Evolutionary conservation across 2,797 vertebrate species (phyloP), one percentile per base, ranked within the genome.

Genomic region (Florisuga fusca): DNA sequence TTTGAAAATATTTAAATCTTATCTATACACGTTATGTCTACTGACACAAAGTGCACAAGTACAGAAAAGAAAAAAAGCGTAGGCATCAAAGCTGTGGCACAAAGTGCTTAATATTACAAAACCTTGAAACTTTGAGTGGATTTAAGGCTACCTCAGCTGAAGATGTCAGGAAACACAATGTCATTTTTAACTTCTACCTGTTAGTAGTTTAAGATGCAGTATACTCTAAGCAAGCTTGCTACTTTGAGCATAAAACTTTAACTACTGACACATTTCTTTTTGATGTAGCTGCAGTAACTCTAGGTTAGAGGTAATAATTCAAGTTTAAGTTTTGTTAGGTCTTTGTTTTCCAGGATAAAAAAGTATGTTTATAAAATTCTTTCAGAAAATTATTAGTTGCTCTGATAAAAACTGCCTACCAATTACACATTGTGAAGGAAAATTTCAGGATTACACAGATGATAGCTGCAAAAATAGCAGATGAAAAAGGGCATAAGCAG

Each of bases 181-280:
- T 6, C 8, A 1, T 68, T 82, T 94, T 88, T 89, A 64, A 55
- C 41, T 71, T 59, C 38, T 57, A 48, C 38, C 50, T 3, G 4
- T 76, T 94, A 54, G 48, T 20, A 55, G 76, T 77, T 84, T 66
- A 91, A 94, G 34, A 59, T 83, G 51, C 67, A 67, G 61, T 82
- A 78, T 48, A 57, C 61, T 82, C 53, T 72, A 90, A 94, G 66
- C 27, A 73, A 66, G 21, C 31, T 91, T 74, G 50, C 50, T 86
- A 13, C 50, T 94, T 84, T 78, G 64, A 95, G 58, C 57, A 12
- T 81, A 68, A 77, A 90, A 41, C 33, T 90, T 87, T 53, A 88
- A 76, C 31, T 90, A 67, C 72, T 83, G 34, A 31, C 50, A 77
- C 34, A 38, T 90, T 91, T 84, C 66, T 90, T 88, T 14, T 51